Evolutionary conservation across 2,797 vertebrate genomes (phyloP), one percentile per base, ranked within the genome.

Genomic region (Eulemur coronatus): DNA sequence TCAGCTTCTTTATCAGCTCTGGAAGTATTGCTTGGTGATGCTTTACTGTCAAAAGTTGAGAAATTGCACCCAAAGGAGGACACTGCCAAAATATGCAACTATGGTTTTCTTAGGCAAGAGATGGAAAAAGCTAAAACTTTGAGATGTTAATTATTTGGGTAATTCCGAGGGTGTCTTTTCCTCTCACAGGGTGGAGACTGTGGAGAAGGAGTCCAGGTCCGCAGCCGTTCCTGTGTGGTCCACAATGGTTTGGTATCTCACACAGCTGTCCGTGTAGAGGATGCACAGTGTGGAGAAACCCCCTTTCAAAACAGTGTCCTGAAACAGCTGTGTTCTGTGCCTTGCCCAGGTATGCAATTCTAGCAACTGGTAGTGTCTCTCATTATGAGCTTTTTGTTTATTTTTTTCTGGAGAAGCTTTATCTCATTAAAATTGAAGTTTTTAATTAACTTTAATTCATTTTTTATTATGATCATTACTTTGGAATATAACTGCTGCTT

Each of bases 121-220:
- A 35, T 90, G 67, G 41, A 5, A 15, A 43, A 18, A 61, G 2
- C 35, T 63, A 30, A 59, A 91, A 55, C 70, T 88, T 35, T n/a
- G 41, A 86, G 46, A 67, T 63, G 48, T 5, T 91, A 38, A 78
- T 85, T 89, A 63, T 59, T 55, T 88, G 84, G 18, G 41, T 67
- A 59, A 88, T 84, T 80, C 35, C 72, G 50, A 94, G 43, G 85
- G 38, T 43, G 15, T 90, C 57, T 38, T 95, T 98, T 97, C 22
- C 89, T 96, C 87, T 93, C 14, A 0, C 92, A 99, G 99, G 99
- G 99, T 43, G 99, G 99, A 84, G 99, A 99, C 35, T 99, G 99
- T 85, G 99, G 99, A 15, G 99, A 99, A 76, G 99, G 99, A 80
- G 79, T 99, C n/a, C 99, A 99, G 69, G 98, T 97, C 82, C 99